Percentiles rank a stretch among this genome's conserved stretches.
Conservation (phyloP, 2,113 vertebrate species). For the Apodemus sylvaticus region DNA sequence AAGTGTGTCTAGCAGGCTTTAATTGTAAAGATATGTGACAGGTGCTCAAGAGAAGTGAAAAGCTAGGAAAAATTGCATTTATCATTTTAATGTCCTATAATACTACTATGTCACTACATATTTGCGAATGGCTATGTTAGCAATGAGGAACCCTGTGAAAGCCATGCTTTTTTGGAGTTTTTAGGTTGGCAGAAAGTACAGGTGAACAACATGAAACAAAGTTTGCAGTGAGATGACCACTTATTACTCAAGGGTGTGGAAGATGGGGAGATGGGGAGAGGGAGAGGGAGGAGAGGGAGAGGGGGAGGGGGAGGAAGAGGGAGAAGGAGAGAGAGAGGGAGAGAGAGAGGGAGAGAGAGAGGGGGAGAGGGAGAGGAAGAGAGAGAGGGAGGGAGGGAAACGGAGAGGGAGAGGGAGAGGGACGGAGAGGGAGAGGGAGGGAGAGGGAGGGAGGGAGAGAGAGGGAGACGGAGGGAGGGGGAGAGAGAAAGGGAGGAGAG, state of each 20-base stretch:
- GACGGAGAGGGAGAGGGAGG: neutral
- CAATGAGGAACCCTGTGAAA: neutral
- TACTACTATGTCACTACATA: neutral
- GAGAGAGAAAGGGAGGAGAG: neutral
- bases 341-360: neutral
- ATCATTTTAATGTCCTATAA: neutral
- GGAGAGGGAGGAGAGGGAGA: neutral
- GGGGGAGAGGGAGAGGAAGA: rapidly evolving
- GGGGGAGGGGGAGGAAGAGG: neutral
- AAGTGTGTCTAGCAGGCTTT: neutral
- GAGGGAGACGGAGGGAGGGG: too few species aligned
- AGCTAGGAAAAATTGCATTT: neutral
- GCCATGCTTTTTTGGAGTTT: neutral
- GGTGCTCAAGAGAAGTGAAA: neutral
- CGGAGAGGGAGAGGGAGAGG: too few species aligned
- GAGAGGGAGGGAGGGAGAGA: neutral
- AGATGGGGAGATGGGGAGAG: too few species aligned
- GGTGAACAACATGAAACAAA: neutral
- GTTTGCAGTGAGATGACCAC: too few species aligned
- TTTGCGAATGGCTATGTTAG: neutral
- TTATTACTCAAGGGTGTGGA: too few species aligned
- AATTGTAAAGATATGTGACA: constrained; percentile 2
- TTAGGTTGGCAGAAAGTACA: neutral
- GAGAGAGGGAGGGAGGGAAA: too few species aligned
- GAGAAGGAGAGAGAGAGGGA: too few species aligned